Evolutionary conservation across 2,888 invertebrate species (phyloP).

Genomic region (Ctena decussata): DNA sequence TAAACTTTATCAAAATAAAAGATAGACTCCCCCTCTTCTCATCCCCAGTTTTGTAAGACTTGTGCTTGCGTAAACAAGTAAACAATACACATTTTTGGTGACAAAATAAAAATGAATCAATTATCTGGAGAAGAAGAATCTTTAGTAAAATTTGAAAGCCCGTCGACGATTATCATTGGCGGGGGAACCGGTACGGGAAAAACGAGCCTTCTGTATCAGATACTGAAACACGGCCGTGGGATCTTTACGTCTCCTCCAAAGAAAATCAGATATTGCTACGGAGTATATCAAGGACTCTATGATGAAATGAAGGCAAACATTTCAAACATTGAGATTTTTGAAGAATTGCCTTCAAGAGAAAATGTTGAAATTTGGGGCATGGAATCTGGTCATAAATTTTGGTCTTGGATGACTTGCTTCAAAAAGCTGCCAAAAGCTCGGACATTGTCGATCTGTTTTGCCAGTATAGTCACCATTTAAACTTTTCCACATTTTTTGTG

Average conservation of each 20-base stretch:
- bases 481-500: slow-evolving; percentile 35
- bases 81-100: too few species aligned
- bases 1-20: too few species aligned
- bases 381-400: slow-evolving; percentile 29
- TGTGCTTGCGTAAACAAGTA: too few species aligned
- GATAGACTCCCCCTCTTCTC: too few species aligned
- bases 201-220: not conserved
- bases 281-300: not conserved
- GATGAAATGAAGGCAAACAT: not conserved
- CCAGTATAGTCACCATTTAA: slow-evolving; percentile 31
- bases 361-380: not conserved
- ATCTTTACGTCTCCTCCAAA: not conserved
- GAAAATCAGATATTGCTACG: not conserved
- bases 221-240: not conserved
- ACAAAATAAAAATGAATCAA: too few species aligned
- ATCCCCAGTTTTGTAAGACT: too few species aligned
- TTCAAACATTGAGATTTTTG: not conserved
- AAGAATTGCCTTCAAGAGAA: not conserved
- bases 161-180: not conserved
- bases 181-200: not conserved
- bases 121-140: not conserved
- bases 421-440: slow-evolving; percentile 13
- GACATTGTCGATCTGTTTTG: slow-evolving; percentile 21
- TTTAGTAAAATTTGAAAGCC: not conserved
- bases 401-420: slow-evolving; percentile 36